A percentile compares a stretch with the other conserved stretches of the same genome.
These are phyloP conservation scores for Myanophis thanlyinensis DNA, from an alignment of 2,113 vertebrate genomes.

Conservation along the genomic window DNA sequence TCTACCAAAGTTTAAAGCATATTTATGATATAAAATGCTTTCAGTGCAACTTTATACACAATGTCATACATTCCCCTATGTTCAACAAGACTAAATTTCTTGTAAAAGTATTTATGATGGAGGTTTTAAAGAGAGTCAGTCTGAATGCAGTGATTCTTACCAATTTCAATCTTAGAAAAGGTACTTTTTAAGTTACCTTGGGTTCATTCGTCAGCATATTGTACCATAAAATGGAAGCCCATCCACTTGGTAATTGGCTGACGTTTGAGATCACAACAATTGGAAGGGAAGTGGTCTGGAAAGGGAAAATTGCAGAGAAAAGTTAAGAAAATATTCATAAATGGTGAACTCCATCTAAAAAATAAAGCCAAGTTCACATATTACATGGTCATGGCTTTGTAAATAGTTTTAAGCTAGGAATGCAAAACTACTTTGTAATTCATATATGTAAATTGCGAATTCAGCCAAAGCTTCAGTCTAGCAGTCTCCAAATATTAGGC, in stretches of 20 bases:
- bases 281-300: constrained; percentile 87
- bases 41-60: background rate
- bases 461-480: background rate
- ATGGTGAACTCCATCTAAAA: background rate
- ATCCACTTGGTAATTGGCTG: constrained; percentile 94
- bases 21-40: background rate
- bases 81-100: background rate
- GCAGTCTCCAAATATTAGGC: background rate
- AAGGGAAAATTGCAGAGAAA: constrained; percentile 1
- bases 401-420: background rate
- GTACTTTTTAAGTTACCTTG: constrained; percentile 73
- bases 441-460: background rate
- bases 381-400: background rate
- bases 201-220: constrained; percentile 92
- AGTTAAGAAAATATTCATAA: background rate
- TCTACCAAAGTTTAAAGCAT: background rate
- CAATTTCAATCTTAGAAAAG: background rate
- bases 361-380: background rate
- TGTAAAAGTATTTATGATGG: background rate
- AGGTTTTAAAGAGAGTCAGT: background rate
- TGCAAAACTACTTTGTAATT: background rate
- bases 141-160: background rate
- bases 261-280: constrained; percentile 97
- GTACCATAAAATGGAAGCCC: constrained; percentile 99
- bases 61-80: too few species aligned